These are phyloP conservation scores for Syrista parreyssii DNA, from an alignment of 2,888 invertebrate species.

Conservation along the genomic window DNA sequence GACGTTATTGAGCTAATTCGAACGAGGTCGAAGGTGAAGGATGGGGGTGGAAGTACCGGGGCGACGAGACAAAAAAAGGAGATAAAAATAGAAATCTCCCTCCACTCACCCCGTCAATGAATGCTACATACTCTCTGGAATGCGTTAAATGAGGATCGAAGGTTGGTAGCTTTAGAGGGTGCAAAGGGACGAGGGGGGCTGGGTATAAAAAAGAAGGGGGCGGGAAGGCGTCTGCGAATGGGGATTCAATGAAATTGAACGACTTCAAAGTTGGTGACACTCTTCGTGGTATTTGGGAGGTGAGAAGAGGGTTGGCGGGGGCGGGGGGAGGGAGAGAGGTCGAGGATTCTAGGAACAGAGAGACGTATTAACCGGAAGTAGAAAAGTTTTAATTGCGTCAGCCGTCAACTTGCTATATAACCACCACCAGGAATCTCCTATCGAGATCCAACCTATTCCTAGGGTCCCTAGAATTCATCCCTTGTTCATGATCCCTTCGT, in stretches of 20 bases:
- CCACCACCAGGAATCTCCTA: neutral
- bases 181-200: neutral
- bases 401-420: constrained; percentile 31
- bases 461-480: constrained; percentile 12
- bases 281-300: neutral
- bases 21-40: neutral
- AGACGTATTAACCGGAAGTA: constrained; percentile 56
- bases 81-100: neutral
- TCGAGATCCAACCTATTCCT: neutral
- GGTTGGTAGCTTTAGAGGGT: too few species aligned
- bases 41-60: neutral
- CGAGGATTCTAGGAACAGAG: constrained; percentile 42
- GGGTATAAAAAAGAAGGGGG: neutral
- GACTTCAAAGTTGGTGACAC: neutral
- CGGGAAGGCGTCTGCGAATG: neutral
- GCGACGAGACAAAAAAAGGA: neutral
- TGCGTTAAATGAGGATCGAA: constrained; percentile 22
- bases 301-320: neutral
- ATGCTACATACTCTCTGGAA: constrained; percentile 25
- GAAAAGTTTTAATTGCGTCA: constrained; percentile 62
- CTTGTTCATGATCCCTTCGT: neutral
- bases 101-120: constrained; percentile 8
- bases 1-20: neutral
- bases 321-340: constrained; percentile 16
- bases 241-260: neutral